These are phyloP conservation scores for Caradrina clavipalpis DNA, from an alignment of 2,888 invertebrate species.

Conservation along the genomic window DNA sequence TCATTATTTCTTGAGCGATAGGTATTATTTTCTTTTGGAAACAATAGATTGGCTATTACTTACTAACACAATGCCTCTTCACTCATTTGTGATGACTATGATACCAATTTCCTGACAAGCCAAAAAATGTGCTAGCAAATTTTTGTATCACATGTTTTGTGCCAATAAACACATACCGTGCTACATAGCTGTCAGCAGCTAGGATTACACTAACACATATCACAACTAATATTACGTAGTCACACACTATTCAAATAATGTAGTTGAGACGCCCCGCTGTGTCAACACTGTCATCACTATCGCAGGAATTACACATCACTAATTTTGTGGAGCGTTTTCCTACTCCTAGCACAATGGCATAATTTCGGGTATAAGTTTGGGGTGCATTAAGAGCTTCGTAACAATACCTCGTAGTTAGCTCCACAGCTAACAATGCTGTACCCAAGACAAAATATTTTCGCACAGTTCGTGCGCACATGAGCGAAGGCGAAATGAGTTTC, in stretches of 20 bases:
- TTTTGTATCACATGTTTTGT: slow-evolving; percentile 2
- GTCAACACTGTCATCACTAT: slow-evolving; percentile 38
- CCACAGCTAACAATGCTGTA: background rate
- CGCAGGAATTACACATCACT: slow-evolving; percentile 44
- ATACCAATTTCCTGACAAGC: background rate
- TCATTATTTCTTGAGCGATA: slow-evolving; percentile 12
- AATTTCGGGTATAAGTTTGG: slow-evolving; percentile 6
- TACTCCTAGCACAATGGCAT: background rate
- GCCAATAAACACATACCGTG: slow-evolving; percentile 3
- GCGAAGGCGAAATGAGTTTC: background rate
- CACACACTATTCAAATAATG: slow-evolving; percentile 30
- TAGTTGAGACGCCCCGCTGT: slow-evolving; percentile 5
- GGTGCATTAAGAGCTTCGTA: slow-evolving; percentile 12
- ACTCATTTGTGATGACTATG: slow-evolving; percentile 1
- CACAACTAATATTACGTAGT: slow-evolving; percentile 19
- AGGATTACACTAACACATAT: slow-evolving; percentile 22
- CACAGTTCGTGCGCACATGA: background rate
- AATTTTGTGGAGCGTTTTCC: slow-evolving; percentile 31
- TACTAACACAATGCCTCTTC: slow-evolving; percentile 11
- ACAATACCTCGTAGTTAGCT: background rate
- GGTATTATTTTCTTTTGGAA: slow-evolving; percentile 1
- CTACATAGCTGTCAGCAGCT: slow-evolving; percentile 21
- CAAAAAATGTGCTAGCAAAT: background rate
- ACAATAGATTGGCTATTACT: slow-evolving; percentile 28
- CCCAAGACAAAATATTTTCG: background rate